These are phyloP conservation scores for Leptodirus hochenwartii DNA, from an alignment of 2,888 invertebrate genomes.

Conservation along the genomic window DNA sequence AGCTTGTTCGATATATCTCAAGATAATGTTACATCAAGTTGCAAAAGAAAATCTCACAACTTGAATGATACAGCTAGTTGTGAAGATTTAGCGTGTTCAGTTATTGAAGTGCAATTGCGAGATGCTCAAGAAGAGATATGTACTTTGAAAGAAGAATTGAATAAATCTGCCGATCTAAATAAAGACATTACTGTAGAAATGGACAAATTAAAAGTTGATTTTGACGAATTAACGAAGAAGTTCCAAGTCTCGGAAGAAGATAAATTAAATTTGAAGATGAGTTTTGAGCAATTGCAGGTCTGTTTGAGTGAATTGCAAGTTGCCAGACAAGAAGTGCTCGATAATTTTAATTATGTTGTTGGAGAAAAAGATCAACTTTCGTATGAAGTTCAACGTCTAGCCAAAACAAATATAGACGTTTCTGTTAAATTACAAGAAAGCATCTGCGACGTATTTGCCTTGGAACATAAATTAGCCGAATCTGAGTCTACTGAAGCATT, in stretches of 20 bases:
- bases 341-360: too few relatives aligned
- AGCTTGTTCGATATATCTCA: too few relatives aligned
- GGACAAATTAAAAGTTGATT: slow-evolving; percentile 7
- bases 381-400: too few relatives aligned
- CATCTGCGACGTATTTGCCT: too few relatives aligned
- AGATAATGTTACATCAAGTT: slow-evolving; percentile 13
- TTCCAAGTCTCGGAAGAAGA: slow-evolving; percentile 6
- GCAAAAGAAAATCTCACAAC: slow-evolving; percentile 5
- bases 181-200: slow-evolving; percentile 10
- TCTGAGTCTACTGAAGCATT: too few relatives aligned
- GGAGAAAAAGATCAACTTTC: too few relatives aligned
- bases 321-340: too few relatives aligned
- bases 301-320: slow-evolving; percentile 10
- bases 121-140: slow-evolving; percentile 21
- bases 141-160: slow-evolving; percentile 7
- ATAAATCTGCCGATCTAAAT: slow-evolving; percentile 9
- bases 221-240: too few relatives aligned
- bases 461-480: too few relatives aligned
- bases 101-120: slow-evolving; percentile 26
- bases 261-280: slow-evolving; percentile 9
- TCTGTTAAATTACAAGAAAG: too few relatives aligned
- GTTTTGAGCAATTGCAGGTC: slow-evolving; percentile 7
- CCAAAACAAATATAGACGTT: too few relatives aligned
- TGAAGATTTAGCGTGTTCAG: slow-evolving; percentile 24
- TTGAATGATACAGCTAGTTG: slow-evolving; percentile 6